Conservation (phyloP, 30 jellyfish, hydroid and myxozoan genomes). For the Turritopsis rubra region DNA sequence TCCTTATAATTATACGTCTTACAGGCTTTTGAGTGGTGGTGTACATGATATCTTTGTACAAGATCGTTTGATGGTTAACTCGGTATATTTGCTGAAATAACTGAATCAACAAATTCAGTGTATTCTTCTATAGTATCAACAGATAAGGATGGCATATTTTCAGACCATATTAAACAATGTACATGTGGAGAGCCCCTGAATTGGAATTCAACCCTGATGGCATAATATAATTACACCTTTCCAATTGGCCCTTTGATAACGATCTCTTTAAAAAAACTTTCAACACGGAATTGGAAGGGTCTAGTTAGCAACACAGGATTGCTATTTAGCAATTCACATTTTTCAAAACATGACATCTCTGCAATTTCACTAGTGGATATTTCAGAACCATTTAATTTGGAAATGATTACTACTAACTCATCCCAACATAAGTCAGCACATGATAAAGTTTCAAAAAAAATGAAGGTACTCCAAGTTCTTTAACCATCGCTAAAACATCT, state of each 20-base stretch:
- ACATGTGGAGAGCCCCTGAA: too few species aligned
- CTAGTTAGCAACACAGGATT: too few species aligned
- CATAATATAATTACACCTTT: not conserved
- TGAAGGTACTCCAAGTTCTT: not conserved
- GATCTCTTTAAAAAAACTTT: too few species aligned
- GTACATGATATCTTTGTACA: conserved; percentile 7
- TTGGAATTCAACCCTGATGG: too few species aligned
- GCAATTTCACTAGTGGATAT: too few species aligned
- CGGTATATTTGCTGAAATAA: not conserved
- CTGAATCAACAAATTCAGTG: not conserved
- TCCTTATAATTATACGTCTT: conserved; percentile 8
- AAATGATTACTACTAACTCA: too few species aligned
- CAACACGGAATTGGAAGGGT: not conserved
- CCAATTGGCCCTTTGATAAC: conserved; percentile 1
- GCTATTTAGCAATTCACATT: not conserved
- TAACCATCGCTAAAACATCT: conserved; percentile 14
- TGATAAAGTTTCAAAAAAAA: not conserved
- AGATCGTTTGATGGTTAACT: not conserved
- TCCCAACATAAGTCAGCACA: not conserved
- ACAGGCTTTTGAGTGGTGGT: conserved; percentile 6
- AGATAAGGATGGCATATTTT: not conserved
- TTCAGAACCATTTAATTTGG: too few species aligned
- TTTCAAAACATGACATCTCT: too few species aligned
- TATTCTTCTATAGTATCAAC: not conserved
- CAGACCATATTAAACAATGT: not conserved